A percentile compares a stretch with the other conserved stretches of the same genome.
phyloP scores from a whole-genome alignment of 2,888 invertebrate genomes.

The Ctenicera cuprea region DNA sequence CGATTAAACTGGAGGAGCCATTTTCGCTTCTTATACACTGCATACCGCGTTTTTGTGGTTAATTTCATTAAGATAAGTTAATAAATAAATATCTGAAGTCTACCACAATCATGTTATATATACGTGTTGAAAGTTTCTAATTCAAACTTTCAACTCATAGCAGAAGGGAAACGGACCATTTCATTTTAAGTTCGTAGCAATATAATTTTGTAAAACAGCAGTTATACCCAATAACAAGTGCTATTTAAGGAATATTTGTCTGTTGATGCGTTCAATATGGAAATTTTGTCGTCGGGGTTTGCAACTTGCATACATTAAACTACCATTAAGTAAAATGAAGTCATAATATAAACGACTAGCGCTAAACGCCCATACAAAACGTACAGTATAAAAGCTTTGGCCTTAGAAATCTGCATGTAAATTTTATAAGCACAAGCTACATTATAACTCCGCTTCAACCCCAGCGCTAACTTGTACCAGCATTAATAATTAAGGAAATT shows the following conservation, averaged over 20 bases:
- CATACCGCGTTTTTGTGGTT: too few relatives aligned
- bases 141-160: too few relatives aligned
- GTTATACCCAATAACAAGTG: constrained; percentile 9
- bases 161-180: not conserved
- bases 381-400: constrained; percentile 39
- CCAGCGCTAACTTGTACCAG: constrained; percentile 30
- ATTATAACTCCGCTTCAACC: constrained; percentile 15
- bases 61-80: too few relatives aligned
- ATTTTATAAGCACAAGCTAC: constrained; percentile 44
- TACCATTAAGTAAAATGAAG: constrained; percentile 47
- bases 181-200: not conserved
- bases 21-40: too few relatives aligned
- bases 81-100: too few relatives aligned
- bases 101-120: too few relatives aligned
- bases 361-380: constrained; percentile 44
- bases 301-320: constrained; percentile 46
- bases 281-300: constrained; percentile 43
- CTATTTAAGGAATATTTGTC: constrained; percentile 22
- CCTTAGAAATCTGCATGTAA: constrained; percentile 46
- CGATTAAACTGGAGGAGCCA: too few relatives aligned
- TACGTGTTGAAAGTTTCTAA: too few relatives aligned
- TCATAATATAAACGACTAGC: constrained; percentile 42
- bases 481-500: constrained; percentile 42
- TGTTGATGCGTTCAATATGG: constrained; percentile 37
- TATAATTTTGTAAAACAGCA: constrained; percentile 11